Base-by-base conservation (phyloP, 1,140 invertebrate genomes). In the Colletes latitarsis region DNA sequence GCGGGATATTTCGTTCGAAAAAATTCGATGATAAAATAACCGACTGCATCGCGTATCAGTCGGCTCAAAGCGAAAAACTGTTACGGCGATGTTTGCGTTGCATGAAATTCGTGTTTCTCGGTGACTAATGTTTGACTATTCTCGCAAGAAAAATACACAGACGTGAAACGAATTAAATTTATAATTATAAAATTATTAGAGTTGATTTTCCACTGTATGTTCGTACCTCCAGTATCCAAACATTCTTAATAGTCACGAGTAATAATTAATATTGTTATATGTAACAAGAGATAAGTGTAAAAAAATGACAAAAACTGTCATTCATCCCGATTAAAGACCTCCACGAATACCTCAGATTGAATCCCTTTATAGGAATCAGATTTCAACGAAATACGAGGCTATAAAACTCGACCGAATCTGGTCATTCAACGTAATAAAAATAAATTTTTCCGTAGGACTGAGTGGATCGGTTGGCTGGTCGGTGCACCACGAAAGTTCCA, bases 11-110 rank as follows among this genome's bases (percentile, higher is more conserved):
- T 15, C 43, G 63, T 55, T 57, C n/a, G 39, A 41, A 43, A 62
- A 67, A 75, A 75, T 75, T 75, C 62, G 19, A 43, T 52, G 21
- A 75, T 75, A 75, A 66, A 67, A 75, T 75, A 14, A 39, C 3
- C 9, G 2, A 21, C n/a, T 30, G 73, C 46, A 52, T 66, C 62
- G 21, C 39, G 49, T n/a, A 63, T 43, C 58, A 17, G 19, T 6
- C 14, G 15, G 60, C 30, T 43, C 14, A 58, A 57, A 77, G 41
- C 52, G 53, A 58, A 77, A 77, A 77, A 68, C 41, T 69, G 64
- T 58, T 43, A 30, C 39, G 6, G 14, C 15, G 14, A 43, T 49
- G 71, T 60, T 73, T 55, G 73, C 49, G 73, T 10, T 19, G 39
- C 8, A 15, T 19, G 39, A 68, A 67, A 15, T 57, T 57, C 53